phyloP scores from a whole-genome alignment of 2,113 vertebrate genomes.

The Crotalus horridus region DNA sequence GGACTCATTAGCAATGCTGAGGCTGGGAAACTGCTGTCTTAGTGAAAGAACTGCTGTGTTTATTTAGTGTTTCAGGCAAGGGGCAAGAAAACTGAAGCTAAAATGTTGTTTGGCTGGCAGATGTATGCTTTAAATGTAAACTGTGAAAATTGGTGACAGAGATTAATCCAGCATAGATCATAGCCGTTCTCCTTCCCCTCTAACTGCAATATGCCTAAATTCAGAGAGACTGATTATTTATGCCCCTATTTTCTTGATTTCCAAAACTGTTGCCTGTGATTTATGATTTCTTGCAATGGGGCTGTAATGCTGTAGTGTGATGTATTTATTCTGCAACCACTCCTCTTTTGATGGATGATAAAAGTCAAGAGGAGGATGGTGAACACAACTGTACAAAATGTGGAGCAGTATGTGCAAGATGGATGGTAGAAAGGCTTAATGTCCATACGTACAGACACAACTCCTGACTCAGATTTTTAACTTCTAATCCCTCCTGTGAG shows the following conservation, averaged over 20 bases:
- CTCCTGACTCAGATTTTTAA: neutral
- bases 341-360: neutral
- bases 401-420: neutral
- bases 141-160: neutral
- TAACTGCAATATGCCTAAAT: neutral
- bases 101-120: neutral
- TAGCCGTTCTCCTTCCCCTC: too few species aligned
- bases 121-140: neutral
- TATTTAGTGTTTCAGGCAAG: neutral
- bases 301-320: neutral
- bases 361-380: neutral
- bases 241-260: neutral
- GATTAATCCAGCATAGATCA: neutral
- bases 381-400: neutral
- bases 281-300: neutral
- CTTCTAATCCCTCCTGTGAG: neutral
- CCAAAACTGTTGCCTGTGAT: neutral
- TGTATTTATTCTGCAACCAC: neutral
- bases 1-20: conserved; percentile 26
- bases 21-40: neutral
- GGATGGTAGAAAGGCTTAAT: neutral
- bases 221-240: neutral
- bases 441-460: neutral
- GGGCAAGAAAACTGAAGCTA: neutral
- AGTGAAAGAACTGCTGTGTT: conserved; percentile 3